phyloP scores from a whole-genome alignment of 2,797 vertebrate species.

The Acipenser transmontanus region DNA sequence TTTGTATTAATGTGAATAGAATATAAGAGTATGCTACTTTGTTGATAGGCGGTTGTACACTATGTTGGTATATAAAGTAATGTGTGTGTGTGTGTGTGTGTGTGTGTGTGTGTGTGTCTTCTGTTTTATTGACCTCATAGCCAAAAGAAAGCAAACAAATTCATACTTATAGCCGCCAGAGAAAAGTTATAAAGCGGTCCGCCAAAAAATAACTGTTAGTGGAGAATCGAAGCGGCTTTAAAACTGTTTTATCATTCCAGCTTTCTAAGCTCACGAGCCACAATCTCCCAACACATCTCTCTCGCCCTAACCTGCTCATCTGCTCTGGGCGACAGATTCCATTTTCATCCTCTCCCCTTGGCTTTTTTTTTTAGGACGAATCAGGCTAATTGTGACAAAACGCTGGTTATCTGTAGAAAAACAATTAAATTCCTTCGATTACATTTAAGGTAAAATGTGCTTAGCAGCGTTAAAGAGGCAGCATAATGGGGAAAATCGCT shows the following conservation, averaged over 20 bases:
- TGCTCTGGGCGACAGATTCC: slow-evolving; percentile 51
- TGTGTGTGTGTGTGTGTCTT: too few relatives aligned
- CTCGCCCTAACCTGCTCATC: slow-evolving; percentile 15
- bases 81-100: too few relatives aligned
- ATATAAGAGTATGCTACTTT: too few relatives aligned
- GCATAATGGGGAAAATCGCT: slow-evolving; percentile 69
- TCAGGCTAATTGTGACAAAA: slow-evolving; percentile 83
- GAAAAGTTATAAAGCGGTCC: too few relatives aligned
- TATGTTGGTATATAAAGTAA: too few relatives aligned
- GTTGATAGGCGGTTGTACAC: too few relatives aligned
- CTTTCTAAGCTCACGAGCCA: slow-evolving; percentile 1
- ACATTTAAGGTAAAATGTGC: slow-evolving; percentile 73
- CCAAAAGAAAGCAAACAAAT: too few relatives aligned
- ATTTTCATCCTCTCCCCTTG: slow-evolving; percentile 46
- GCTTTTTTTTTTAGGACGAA: slow-evolving; percentile 57
- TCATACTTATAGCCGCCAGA: too few relatives aligned
- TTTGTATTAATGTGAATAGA: too few relatives aligned
- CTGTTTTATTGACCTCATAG: too few relatives aligned
- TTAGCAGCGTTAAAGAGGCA: slow-evolving; percentile 66
- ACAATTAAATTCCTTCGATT: slow-evolving; percentile 85
- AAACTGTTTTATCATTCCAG: background rate
- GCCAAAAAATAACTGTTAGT: too few relatives aligned
- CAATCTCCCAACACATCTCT: slow-evolving; percentile 11
- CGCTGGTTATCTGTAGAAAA: slow-evolving; percentile 77
- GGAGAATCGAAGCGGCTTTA: too few relatives aligned